Conservation (phyloP, 2,888 invertebrate species). For the Drosophila borealis region DNA sequence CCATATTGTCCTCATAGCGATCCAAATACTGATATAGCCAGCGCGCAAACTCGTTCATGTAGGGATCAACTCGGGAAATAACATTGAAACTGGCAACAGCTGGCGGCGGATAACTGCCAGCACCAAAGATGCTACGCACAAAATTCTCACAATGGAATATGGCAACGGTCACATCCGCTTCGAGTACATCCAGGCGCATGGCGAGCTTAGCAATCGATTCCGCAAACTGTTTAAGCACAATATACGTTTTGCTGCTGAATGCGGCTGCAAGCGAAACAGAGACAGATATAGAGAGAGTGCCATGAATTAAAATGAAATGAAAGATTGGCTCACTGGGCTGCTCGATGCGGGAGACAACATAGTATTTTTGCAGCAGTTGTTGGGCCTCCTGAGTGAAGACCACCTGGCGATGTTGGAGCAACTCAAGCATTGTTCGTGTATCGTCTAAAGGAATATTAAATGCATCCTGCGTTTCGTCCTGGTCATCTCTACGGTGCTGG, state of each 20-base stretch:
- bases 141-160: constrained; percentile 82
- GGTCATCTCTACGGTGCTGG: constrained; percentile 49
- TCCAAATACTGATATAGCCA: constrained; percentile 80
- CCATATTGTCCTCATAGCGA: constrained; percentile 40
- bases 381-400: constrained; percentile 78
- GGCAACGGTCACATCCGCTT: constrained; percentile 80
- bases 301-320: constrained; percentile 23
- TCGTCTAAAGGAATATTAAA: constrained; percentile 78
- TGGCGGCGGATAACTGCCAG: constrained; percentile 72
- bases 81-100: constrained; percentile 60
- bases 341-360: constrained; percentile 84
- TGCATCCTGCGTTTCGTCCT: constrained; percentile 10
- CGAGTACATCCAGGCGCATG: constrained; percentile 76
- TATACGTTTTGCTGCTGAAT: constrained; percentile 79
- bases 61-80: constrained; percentile 76
- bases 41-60: constrained; percentile 74
- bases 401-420: constrained; percentile 71
- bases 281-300: neutral
- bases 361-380: constrained; percentile 85
- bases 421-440: constrained; percentile 71
- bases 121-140: constrained; percentile 75
- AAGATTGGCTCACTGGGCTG: constrained; percentile 78
- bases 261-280: constrained; percentile 67
- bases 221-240: constrained; percentile 80
- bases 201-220: constrained; percentile 84